Base-by-base conservation (phyloP, 2,888 invertebrate genomes). In the Noctua comes region DNA sequence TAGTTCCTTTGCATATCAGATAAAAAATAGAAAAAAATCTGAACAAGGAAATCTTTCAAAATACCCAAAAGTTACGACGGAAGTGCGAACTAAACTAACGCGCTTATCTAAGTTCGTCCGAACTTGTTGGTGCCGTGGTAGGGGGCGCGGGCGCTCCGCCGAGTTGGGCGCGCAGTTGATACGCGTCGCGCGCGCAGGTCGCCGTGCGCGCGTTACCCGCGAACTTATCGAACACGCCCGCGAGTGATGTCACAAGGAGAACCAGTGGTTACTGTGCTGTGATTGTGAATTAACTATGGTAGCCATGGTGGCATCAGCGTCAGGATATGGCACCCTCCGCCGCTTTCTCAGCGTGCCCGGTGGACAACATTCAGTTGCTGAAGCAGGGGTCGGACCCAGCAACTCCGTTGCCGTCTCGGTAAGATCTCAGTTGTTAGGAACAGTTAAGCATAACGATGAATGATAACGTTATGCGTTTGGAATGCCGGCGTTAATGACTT, bases 221-320 rank as follows among this genome's bases (percentile, higher is more conserved):
- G 85, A 86, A 84, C 76, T 83, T 83, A 87, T 68, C 86, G 86
- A 89, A 89, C 89, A 87, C 90, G 90, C 91, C 91, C 93, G 91
- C 92, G 89, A 93, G 96, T 95, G 95, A 95, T 96, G 95, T 93
- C 94, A 93, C 90, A 91, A 83, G 90, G 93, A 91, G 91, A 86
- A 87, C 92, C 90, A 92, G 94, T 94, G 93, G 90, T 91, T 90
- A 89, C 90, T 88, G 92, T 92, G 92, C 91, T 91, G 94, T 94
- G 93, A 89, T 90, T 91, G 93, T 93, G 95, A 84, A 85, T 88
- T 87, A 93, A 95, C 91, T 92, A 97, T 96, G 96, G 96, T 97
- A 93, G 96, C 96, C 80, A 97, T 96, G 96, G 96, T 97, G 86
- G 96, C 96, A 79, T 96, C 97, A 81, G 96, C 97, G 88, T 96